Base-by-base conservation (phyloP, 2,797 vertebrate genomes). In the Myiothlypis coronata region DNA sequence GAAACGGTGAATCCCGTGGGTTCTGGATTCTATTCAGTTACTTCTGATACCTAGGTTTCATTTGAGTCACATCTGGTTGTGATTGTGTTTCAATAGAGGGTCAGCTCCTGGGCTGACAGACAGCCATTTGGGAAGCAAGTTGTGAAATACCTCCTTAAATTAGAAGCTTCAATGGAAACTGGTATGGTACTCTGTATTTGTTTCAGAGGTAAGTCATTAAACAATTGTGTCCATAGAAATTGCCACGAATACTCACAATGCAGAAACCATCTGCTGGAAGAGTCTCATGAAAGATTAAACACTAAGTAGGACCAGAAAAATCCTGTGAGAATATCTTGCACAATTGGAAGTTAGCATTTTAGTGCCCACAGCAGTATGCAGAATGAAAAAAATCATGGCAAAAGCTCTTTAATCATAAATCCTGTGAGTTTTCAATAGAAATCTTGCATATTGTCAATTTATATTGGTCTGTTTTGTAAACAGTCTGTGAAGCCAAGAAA, bases 281-380 rank as follows among this genome's bases (percentile, higher is more conserved):
- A 94, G 77, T 20, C 53, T 60, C 44, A 67, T 53, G 76, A 85
- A 90, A 96, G 67, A 90, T 92, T 94, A 90, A 92, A 95, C 18
- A 56, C 44, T 75, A 50, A 94, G 21, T 46, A 82, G 59, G 59
- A 67, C 57, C 59, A 19, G 35, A 90, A 92, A 85, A 69, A 55
- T n/a, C 92, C 80, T 37, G 22, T 24, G 80, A 69, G 83, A 93
- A 79, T 93, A 76, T 49, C 59, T 43, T 84, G 59, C 46, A 81
- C 70, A 83, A 94, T 44, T 87, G 57, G 37, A 93, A 76, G 37
- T 34, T 17, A 46, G 59, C 27, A 4, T 87, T 90, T 86, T 75
- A 82, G 19, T 35, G 19, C 47, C 63, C 21, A 60, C 3, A 92
- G 44, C 17, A 85, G 35, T 21, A 81, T 7, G 3, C 13, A 77